These are phyloP conservation scores for Lytechinus variegatus DNA, from an alignment of 35 echinoderm and acorn worm genomes.

Conservation along the genomic window DNA sequence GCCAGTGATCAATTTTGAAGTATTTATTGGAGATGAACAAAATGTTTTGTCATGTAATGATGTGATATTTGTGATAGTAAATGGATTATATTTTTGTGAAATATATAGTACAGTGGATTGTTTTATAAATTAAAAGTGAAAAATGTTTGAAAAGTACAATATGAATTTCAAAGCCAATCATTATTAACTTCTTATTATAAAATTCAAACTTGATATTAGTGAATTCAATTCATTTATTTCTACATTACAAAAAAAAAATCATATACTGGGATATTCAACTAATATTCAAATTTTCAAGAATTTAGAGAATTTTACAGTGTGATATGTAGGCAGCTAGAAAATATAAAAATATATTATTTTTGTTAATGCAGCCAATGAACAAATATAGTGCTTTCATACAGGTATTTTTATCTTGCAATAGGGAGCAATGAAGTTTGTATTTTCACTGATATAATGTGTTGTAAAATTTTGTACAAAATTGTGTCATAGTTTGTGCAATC, in stretches of 20 bases:
- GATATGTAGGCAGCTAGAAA: neutral
- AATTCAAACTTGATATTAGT: neutral
- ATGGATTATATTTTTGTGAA: too few species aligned
- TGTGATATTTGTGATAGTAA: too few species aligned
- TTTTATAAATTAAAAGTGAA: too few species aligned
- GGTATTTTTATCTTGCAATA: neutral
- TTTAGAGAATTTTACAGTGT: neutral
- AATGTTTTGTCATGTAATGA: too few species aligned
- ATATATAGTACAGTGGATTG: too few species aligned
- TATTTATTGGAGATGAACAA: too few species aligned
- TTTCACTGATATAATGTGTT: neutral
- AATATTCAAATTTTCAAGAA: neutral
- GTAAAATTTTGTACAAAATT: neutral
- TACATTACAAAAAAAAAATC: too few species aligned
- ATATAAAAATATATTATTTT: neutral
- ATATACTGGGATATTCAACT: too few species aligned
- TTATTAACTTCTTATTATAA: neutral
- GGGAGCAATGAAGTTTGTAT: neutral
- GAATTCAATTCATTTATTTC: too few species aligned
- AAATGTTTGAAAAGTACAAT: too few species aligned
- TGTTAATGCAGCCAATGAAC: neutral
- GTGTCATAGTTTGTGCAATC: neutral
- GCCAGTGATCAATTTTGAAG: too few species aligned
- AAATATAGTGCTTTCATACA: neutral
- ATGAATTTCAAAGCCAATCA: neutral